Conservation (phyloP, 37 sponge, comb jelly and placozoan genomes). For the Diacarnus erythraeanus region DNA sequence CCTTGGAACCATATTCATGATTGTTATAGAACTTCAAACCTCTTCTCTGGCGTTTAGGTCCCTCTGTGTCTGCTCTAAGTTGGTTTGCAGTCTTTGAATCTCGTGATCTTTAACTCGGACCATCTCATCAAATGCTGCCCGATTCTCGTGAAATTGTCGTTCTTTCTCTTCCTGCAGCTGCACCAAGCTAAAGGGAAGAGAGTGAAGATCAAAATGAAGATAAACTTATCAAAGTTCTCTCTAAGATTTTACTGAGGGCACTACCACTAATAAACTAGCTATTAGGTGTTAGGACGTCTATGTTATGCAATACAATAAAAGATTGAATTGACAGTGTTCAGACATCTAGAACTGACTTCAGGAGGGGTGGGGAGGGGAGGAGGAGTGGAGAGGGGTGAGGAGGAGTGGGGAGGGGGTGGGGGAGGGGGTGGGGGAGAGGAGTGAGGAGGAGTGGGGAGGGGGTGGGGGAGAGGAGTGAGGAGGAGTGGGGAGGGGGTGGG, state of each 20-base stretch:
- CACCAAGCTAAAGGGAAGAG: slow-evolving; percentile 29
- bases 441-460: not conserved
- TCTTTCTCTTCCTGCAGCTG: slow-evolving; percentile 81
- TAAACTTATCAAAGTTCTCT: not conserved
- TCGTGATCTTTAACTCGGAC: slow-evolving; percentile 40
- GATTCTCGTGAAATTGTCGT: slow-evolving; percentile 39
- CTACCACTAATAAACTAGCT: not conserved
- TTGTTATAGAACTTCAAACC: slow-evolving; percentile 7
- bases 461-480: slow-evolving; percentile 5
- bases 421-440: not conserved
- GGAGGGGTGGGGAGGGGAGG: too few relatives aligned
- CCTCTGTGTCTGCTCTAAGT: not conserved
- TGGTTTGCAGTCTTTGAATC: slow-evolving; percentile 15
- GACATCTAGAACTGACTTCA: too few relatives aligned
- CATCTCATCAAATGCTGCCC: slow-evolving; percentile 44
- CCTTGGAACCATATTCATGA: too few relatives aligned
- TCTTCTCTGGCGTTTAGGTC: slow-evolving; percentile 3
- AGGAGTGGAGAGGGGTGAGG: not conserved
- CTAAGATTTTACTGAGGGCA: not conserved
- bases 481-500: not conserved
- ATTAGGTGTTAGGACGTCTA: too few relatives aligned
- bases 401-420: not conserved
- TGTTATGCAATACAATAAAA: too few relatives aligned
- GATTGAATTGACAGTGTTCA: too few relatives aligned
- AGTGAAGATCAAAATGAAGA: not conserved